A percentile compares a stretch with the other conserved stretches of the same genome.
Evolutionary conservation across 2,797 vertebrate species (phyloP).

Genomic region (Sebastiscus albofasciatus): DNA sequence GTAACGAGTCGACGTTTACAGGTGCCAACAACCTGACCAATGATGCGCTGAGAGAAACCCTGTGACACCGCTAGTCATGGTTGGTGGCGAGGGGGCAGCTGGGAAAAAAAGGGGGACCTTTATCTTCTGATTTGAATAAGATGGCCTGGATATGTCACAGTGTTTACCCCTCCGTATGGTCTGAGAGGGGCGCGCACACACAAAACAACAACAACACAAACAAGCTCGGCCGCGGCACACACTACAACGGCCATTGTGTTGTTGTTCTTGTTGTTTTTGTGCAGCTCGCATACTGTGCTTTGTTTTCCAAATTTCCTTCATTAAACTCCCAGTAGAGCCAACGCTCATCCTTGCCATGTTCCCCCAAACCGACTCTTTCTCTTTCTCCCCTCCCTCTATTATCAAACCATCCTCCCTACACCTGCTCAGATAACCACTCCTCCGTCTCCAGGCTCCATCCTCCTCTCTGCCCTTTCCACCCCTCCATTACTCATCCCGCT

Average conservation of each 20-base stretch:
- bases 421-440: conserved; percentile 75
- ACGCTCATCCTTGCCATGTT: conserved; percentile 58
- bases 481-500: conserved; percentile 68
- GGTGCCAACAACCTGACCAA: conserved; percentile 8
- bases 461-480: conserved; percentile 63
- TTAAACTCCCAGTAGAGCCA: conserved; percentile 53
- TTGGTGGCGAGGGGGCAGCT: conserved; percentile 89
- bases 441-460: conserved; percentile 66
- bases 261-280: conserved; percentile 24
- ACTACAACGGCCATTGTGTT: conserved; percentile 64
- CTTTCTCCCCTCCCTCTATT: conserved; percentile 45
- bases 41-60: conserved; percentile 17
- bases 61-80: conserved; percentile 77
- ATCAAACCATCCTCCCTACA: conserved; percentile 59
- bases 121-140: conserved; percentile 98
- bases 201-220: conserved; percentile 78
- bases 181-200: conserved; percentile 48
- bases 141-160: conserved; percentile 98
- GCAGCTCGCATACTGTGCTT: conserved; percentile 57
- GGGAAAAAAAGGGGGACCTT: conserved; percentile 89
- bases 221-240: conserved; percentile 34
- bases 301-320: conserved; percentile 64
- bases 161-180: conserved; percentile 89
- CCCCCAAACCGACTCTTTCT: conserved; percentile 31
- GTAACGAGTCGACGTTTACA: not conserved